Percentiles rank a stretch among this genome's conserved stretches.
Conservation (phyloP, 2,113 vertebrate species). For the Todiramphus saurophagus region DNA sequence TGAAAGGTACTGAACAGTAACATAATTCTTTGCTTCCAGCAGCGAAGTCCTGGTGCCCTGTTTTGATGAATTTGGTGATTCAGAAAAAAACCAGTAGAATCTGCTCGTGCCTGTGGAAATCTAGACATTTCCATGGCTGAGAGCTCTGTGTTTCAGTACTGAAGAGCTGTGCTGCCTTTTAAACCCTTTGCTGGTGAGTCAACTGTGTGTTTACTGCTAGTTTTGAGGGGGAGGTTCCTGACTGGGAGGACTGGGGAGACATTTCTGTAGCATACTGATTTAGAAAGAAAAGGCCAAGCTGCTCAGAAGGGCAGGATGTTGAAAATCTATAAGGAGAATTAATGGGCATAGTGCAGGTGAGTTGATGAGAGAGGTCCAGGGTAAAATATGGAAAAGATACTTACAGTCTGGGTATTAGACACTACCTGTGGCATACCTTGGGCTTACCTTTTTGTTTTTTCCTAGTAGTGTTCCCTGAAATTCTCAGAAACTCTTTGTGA, state of each 20-base stretch:
- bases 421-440: background rate
- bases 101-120: background rate
- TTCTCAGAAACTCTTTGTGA: background rate
- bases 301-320: background rate
- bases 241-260: constrained; percentile 12
- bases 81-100: background rate
- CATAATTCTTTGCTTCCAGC: background rate
- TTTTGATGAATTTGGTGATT: background rate
- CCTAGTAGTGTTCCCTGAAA: background rate
- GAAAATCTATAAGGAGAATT: background rate
- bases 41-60: background rate
- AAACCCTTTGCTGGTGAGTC: constrained; percentile 28
- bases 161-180: background rate
- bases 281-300: constrained; percentile 6
- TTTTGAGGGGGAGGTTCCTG: constrained; percentile 42
- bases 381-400: background rate
- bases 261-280: background rate
- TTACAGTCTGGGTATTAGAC: background rate
- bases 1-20: background rate
- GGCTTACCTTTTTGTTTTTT: background rate
- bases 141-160: background rate
- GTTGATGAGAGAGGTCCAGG: background rate
- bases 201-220: background rate
- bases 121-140: background rate
- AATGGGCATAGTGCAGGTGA: background rate